phyloP scores from a whole-genome alignment of 2,113 vertebrate species.

The Ptyas mucosa region DNA sequence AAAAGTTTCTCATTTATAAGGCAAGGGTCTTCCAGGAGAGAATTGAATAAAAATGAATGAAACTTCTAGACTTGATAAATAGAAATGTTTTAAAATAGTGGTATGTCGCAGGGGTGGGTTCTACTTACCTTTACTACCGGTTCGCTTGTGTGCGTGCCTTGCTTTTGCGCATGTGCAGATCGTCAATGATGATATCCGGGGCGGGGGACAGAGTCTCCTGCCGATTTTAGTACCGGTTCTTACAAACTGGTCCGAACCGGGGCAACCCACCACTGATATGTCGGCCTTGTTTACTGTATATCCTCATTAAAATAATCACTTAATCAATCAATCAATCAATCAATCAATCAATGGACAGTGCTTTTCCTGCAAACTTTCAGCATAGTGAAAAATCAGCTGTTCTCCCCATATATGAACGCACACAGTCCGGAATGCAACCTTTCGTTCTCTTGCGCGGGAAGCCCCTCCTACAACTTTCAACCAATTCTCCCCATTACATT shows the following conservation, averaged over 20 bases:
- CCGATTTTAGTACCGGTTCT: no score
- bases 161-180: no score
- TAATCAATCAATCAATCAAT: not conserved
- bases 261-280: no score
- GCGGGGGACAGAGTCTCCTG: no score
- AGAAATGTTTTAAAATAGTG: not conserved
- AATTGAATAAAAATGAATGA: not conserved
- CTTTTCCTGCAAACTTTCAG: not conserved
- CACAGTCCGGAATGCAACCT: not conserved
- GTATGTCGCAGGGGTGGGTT: not conserved
- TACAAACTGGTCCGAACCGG: no score
- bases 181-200: no score
- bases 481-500: not conserved
- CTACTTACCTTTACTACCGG: no score
- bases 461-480: conserved; percentile 5
- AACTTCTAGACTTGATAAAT: not conserved
- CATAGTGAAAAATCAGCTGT: not conserved
- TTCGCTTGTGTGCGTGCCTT: no score
- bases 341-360: no score
- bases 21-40: not conserved
- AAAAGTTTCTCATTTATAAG: not conserved
- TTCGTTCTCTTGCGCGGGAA: not conserved
- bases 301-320: not conserved
- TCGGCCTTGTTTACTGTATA: not conserved
- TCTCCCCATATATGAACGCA: not conserved